Percentiles rank a stretch among this genome's conserved stretches.
phyloP scores from a whole-genome alignment of 1,140 invertebrate species.

The Danaus melanippus region DNA sequence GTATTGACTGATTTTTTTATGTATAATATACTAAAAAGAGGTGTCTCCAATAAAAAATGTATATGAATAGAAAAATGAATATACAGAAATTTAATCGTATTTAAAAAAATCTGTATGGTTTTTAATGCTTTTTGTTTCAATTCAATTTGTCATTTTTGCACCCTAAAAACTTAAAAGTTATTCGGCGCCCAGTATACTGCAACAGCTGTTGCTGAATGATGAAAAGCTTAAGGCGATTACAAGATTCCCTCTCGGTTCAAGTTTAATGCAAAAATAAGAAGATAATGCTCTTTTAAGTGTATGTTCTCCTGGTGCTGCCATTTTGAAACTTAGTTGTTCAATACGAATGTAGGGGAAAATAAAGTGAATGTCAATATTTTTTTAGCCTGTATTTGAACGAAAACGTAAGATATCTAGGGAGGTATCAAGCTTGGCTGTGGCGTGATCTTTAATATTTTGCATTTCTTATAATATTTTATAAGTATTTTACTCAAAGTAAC shows the following conservation, averaged over 20 bases:
- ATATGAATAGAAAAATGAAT: no score
- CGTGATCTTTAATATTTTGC: conserved; percentile 9
- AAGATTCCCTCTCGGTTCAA: conserved; percentile 46
- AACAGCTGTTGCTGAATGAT: conserved; percentile 61
- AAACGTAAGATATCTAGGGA: conserved; percentile 1
- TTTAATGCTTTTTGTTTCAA: no score
- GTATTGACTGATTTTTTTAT: no score
- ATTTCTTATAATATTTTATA: no score
- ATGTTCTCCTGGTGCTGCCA: conserved; percentile 40
- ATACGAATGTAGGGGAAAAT: conserved; percentile 16
- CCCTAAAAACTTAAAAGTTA: conserved; percentile 35
- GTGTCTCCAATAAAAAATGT: no score
- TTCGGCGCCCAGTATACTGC: conserved; percentile 34
- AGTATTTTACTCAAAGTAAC: no score
- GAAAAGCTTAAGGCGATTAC: conserved; percentile 68
- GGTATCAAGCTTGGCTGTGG: conserved; percentile 8
- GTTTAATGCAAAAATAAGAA: conserved; percentile 67
- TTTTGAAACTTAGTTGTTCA: conserved; percentile 38
- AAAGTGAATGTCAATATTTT: conserved; percentile 55
- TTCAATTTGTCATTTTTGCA: conserved; percentile 18
- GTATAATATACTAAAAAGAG: no score
- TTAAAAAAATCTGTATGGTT: no score
- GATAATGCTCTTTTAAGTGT: conserved; percentile 57
- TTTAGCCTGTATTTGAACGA: conserved; percentile 24
- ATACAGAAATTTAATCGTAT: no score